phyloP scores from a whole-genome alignment of 2,888 invertebrate genomes.

The Dinocampus coccinellae region DNA sequence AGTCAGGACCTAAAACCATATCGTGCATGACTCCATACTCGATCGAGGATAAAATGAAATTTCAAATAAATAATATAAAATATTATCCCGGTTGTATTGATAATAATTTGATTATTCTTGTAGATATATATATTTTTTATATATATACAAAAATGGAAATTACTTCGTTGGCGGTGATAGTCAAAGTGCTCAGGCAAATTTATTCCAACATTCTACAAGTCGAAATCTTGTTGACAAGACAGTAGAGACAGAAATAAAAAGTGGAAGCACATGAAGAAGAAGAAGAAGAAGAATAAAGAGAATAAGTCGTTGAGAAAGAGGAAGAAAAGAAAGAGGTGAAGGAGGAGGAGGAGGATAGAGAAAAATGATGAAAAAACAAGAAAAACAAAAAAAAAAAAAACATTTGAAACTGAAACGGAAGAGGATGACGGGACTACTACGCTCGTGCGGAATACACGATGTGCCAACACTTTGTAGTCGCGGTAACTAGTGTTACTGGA shows the following conservation, averaged over 20 bases:
- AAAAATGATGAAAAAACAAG: constrained; percentile 23
- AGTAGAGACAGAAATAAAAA: constrained; percentile 27
- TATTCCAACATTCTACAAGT: background rate
- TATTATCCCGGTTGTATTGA: background rate
- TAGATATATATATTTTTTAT: constrained; percentile 4
- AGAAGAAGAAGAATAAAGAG: constrained; percentile 32
- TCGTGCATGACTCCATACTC: background rate
- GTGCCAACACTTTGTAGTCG: constrained; percentile 43
- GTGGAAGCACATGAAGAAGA: constrained; percentile 18
- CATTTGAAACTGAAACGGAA: constrained; percentile 29
- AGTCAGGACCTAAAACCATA: background rate
- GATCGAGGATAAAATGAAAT: background rate
- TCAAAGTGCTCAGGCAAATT: constrained; percentile 21
- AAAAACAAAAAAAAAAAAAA: constrained; percentile 18
- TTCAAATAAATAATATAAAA: background rate
- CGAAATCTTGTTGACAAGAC: constrained; percentile 30
- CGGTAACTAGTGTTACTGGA: constrained; percentile 40
- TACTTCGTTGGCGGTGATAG: constrained; percentile 26
- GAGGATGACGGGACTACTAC: constrained; percentile 38
- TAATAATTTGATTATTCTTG: constrained; percentile 24
- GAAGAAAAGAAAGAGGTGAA: constrained; percentile 19
- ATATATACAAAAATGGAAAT: background rate
- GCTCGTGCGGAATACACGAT: constrained; percentile 29
- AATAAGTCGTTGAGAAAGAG: too few relatives aligned
- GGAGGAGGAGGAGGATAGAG: constrained; percentile 30